These are phyloP conservation scores for Dipodomys stephensi DNA, from an alignment of 2,113 vertebrate species.

Conservation along the genomic window DNA sequence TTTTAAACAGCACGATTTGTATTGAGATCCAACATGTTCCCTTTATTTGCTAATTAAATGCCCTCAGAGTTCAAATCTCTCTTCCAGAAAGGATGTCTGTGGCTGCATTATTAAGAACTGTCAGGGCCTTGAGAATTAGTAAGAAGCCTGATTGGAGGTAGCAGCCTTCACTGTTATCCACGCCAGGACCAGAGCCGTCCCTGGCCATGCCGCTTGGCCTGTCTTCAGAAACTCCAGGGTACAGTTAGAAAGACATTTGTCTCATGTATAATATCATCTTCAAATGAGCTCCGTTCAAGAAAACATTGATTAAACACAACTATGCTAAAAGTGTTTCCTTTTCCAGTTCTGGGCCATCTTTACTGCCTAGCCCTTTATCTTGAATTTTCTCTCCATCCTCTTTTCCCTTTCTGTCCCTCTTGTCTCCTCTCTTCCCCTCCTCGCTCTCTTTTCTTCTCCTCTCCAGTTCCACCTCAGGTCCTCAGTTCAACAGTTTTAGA, in stretches of 20 bases:
- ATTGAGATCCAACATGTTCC: background rate
- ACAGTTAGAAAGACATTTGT: background rate
- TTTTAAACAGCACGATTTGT: slow-evolving; percentile 51
- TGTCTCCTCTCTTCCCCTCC: too few species aligned
- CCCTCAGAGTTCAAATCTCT: slow-evolving; percentile 25
- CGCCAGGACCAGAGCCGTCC: background rate
- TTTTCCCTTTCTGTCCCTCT: too few species aligned
- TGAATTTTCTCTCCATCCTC: background rate
- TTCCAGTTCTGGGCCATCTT: background rate
- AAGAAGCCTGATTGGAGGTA: background rate
- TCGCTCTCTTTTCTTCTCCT: background rate
- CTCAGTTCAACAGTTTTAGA: background rate
- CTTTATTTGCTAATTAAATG: slow-evolving; percentile 43
- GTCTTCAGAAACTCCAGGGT: slow-evolving; percentile 6
- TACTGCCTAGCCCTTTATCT: too few species aligned
- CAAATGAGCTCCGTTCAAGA: slow-evolving; percentile 43
- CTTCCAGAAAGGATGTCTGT: background rate
- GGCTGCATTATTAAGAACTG: background rate
- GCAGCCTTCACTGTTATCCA: background rate
- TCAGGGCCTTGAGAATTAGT: background rate
- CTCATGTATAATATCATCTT: background rate
- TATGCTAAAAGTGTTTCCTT: background rate
- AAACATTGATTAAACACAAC: background rate
- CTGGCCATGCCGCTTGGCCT: background rate
- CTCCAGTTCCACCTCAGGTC: background rate